Evolutionary conservation across 2,797 vertebrate genomes (phyloP).

Genomic region (Phaenicophaeus curvirostris): DNA sequence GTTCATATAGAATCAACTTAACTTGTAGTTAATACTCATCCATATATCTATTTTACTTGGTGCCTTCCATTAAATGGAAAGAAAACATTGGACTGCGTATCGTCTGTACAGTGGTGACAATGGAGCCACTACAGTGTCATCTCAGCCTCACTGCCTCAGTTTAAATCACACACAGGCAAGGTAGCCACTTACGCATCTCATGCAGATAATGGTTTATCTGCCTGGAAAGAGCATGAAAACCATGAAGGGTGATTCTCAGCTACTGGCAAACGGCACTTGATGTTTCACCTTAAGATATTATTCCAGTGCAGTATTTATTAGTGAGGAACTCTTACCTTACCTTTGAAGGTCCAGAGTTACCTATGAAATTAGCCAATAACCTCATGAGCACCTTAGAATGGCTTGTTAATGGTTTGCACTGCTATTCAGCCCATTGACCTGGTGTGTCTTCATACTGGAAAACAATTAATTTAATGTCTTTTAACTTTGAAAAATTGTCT

Average conservation of each 20-base stretch:
- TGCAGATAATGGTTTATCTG: background rate
- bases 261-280: background rate
- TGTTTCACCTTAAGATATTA: background rate
- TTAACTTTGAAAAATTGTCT: background rate
- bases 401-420: background rate
- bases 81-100: background rate
- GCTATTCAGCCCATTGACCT: background rate
- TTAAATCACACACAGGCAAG: background rate
- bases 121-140: rapidly evolving
- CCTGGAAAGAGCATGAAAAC: background rate
- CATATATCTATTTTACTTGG: background rate
- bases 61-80: background rate
- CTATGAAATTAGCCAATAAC: background rate
- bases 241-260: background rate
- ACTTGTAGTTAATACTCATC: background rate
- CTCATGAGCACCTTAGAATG: background rate
- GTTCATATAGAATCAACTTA: background rate
- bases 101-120: background rate
- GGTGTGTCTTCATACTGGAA: background rate
- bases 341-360: background rate
- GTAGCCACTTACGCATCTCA: background rate
- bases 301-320: background rate
- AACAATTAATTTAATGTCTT: background rate
- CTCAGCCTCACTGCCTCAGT: background rate
- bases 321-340: too few species aligned